Conservation (phyloP, 2,113 vertebrate genomes). For the Podarcis muralis region DNA sequence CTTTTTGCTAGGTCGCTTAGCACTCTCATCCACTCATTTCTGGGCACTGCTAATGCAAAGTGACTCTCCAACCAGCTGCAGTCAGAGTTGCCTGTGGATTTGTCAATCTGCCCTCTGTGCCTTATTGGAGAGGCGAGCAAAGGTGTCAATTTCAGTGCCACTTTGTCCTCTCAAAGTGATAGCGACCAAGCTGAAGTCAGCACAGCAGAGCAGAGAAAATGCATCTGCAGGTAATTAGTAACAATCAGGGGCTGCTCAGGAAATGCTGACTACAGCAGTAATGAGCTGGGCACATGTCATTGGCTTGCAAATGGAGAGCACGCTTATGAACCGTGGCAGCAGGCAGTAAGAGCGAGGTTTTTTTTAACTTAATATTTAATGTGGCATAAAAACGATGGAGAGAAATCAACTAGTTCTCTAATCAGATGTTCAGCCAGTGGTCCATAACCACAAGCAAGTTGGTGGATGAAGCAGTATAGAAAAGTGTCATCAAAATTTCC, state of each 20-base stretch:
- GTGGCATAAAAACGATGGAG: constrained; percentile 54
- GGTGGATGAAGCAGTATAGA: constrained; percentile 2
- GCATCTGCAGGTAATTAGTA: constrained; percentile 79
- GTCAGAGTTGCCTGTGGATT: neutral
- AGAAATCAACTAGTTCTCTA: constrained; percentile 42
- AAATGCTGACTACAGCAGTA: constrained; percentile 75
- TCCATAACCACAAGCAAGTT: neutral
- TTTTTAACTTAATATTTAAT: constrained; percentile 68
- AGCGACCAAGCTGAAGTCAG: constrained; percentile 57
- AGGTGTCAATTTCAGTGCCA: constrained; percentile 28
- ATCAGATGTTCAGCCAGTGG: constrained; percentile 38
- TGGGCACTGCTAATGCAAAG: neutral
- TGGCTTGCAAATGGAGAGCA: constrained; percentile 64
- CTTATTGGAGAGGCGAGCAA: neutral
- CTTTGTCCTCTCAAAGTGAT: constrained; percentile 60
- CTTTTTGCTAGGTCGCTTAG: neutral
- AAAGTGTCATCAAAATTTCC: constrained; percentile 2
- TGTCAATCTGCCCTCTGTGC: neutral
- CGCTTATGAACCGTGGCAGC: constrained; percentile 62
- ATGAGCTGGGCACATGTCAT: constrained; percentile 55
- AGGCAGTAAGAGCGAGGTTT: constrained; percentile 17
- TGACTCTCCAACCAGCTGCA: neutral
- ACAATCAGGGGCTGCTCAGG: constrained; percentile 68
- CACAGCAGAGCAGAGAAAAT: constrained; percentile 60
- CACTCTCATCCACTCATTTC: neutral